Conservation (phyloP, 1,140 invertebrate species). For the Paraescarpia echinospica region DNA sequence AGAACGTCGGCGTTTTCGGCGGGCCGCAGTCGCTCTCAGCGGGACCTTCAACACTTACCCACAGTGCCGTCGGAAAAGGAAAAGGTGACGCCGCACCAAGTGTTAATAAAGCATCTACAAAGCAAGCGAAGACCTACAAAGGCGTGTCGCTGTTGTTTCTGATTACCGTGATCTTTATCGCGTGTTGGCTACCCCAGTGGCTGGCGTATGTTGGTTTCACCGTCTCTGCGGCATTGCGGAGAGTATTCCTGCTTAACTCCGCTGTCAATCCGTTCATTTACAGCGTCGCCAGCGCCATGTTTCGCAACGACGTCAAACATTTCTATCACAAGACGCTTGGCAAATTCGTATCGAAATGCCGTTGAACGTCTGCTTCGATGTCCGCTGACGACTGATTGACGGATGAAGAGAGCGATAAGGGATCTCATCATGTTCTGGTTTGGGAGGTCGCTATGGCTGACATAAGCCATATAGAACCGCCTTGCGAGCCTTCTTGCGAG, state of each 20-base stretch:
- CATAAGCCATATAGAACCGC: no score
- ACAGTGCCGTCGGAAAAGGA: not conserved
- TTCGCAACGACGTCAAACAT: not conserved
- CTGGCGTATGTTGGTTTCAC: not conserved
- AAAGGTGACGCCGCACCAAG: not conserved
- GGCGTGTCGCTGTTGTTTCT: not conserved
- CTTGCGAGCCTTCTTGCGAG: no score
- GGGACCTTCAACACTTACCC: not conserved
- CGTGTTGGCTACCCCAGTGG: not conserved
- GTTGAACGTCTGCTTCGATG: not conserved
- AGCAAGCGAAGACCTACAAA: not conserved
- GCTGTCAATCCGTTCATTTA: not conserved
- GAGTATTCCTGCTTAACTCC: not conserved
- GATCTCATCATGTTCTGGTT: no score
- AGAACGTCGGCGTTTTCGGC: not conserved
- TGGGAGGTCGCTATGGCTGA: no score
- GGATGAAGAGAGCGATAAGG: no score
- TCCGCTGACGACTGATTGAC: no score
- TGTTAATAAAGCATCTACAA: not conserved
- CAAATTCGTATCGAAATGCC: not conserved
- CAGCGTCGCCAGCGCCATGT: not conserved
- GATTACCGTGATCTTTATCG: not conserved
- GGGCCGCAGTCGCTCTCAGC: not conserved
- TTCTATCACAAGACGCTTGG: not conserved
- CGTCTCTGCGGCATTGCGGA: not conserved